Conservation (phyloP, 2,888 invertebrate species). For the Tridacna crocea region DNA sequence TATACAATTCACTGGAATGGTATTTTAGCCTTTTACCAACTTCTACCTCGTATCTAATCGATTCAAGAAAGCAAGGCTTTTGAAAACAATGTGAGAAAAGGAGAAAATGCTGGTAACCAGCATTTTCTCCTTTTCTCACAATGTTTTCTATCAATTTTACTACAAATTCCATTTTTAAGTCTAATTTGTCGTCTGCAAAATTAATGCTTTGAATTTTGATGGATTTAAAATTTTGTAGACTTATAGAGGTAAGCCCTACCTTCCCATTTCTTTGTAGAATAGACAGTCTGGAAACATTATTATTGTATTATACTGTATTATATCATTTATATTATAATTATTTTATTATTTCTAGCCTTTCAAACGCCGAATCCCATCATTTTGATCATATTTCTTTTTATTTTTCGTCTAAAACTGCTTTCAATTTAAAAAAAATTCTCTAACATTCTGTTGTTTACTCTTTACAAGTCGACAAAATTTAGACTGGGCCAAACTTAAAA, state of each 20-base stretch:
- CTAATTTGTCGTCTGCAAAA: background rate
- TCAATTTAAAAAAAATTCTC: too few relatives aligned
- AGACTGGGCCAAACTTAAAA: background rate
- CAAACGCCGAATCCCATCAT: too few relatives aligned
- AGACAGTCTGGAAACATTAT: too few relatives aligned
- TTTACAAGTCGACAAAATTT: background rate
- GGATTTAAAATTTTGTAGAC: background rate
- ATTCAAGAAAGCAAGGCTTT: background rate
- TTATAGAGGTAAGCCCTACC: background rate
- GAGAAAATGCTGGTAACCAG: background rate
- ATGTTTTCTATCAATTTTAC: background rate
- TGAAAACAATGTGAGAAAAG: background rate
- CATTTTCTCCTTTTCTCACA: background rate
- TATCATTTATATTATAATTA: too few relatives aligned
- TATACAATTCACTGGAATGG: background rate
- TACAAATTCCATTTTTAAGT: background rate
- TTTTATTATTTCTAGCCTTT: too few relatives aligned
- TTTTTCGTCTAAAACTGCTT: background rate
- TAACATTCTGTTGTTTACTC: too few relatives aligned
- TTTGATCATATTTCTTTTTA: background rate
- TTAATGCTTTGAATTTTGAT: background rate
- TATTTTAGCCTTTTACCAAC: background rate
- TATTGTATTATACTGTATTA: too few relatives aligned
- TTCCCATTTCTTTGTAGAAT: background rate
- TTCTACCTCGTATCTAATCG: background rate